Evolutionary conservation across 2,888 invertebrate genomes (phyloP).

Genomic region (Uloborus plumipes): DNA sequence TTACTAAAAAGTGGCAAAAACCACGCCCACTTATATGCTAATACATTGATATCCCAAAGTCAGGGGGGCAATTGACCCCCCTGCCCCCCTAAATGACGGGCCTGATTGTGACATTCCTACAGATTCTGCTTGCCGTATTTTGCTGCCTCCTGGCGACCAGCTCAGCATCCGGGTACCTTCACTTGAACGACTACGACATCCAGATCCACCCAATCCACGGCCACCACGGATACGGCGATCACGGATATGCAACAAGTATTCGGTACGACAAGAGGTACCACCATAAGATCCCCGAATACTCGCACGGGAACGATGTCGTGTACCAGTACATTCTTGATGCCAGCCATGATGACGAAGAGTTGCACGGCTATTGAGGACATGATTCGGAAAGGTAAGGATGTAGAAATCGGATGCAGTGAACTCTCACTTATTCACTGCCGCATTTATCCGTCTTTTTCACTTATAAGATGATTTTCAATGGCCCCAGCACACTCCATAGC

Average conservation of each 20-base stretch:
- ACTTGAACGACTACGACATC: conserved; percentile 34
- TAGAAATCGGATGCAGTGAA: no score
- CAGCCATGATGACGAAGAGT: conserved; percentile 5
- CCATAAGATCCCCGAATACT: conserved; percentile 33
- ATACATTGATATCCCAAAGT: no score
- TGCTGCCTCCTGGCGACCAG: background rate
- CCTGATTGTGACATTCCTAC: background rate
- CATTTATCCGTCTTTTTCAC: no score
- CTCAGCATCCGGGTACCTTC: background rate
- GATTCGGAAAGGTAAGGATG: no score
- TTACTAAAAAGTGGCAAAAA: no score
- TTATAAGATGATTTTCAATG: no score
- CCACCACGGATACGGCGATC: conserved; percentile 22
- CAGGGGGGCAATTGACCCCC: no score
- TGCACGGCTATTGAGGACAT: background rate
- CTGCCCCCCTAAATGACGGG: no score
- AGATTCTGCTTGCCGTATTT: background rate
- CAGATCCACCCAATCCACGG: conserved; percentile 48
- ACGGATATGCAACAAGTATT: conserved; percentile 47
- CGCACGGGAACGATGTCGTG: conserved; percentile 24
- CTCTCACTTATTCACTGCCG: no score
- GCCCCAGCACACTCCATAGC: no score
- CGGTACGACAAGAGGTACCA: conserved; percentile 51
- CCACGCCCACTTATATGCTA: no score
- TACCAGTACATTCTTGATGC: conserved; percentile 38